A percentile compares a stretch with the other conserved stretches of the same genome.
Evolutionary conservation across 2,888 invertebrate genomes (phyloP).

Genomic region (Tiphia femorata): DNA sequence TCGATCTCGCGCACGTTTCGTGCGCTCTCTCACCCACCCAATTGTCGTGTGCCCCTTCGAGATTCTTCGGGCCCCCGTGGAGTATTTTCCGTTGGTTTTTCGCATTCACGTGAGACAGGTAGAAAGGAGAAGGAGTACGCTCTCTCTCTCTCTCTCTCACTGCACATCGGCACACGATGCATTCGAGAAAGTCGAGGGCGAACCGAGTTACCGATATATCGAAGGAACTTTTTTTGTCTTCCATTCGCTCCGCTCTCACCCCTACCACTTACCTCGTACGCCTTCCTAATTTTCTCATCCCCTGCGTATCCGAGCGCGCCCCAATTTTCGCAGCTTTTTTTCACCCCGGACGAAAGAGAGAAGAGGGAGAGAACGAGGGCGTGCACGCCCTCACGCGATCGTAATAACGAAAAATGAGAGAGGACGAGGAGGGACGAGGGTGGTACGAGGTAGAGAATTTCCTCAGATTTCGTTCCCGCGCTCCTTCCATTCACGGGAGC

Average conservation of each 20-base stretch:
- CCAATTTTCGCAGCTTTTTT: slow-evolving; percentile 44
- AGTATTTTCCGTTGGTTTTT: no score
- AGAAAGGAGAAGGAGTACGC: no score
- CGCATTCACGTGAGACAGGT: no score
- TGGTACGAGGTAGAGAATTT: not conserved
- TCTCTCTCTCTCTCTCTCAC: slow-evolving; percentile 26
- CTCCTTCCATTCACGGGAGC: not conserved
- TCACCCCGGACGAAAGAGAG: not conserved
- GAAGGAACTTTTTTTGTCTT: slow-evolving; percentile 30
- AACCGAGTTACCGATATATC: slow-evolving; percentile 33
- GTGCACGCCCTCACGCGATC: not conserved
- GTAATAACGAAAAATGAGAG: not conserved
- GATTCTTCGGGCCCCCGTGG: no score
- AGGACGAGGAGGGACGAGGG: not conserved
- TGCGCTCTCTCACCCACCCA: no score
- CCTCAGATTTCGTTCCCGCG: slow-evolving; percentile 11
- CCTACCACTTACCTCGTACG: not conserved
- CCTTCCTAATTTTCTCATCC: not conserved
- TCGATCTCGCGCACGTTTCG: no score
- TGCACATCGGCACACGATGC: not conserved
- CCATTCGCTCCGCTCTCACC: not conserved
- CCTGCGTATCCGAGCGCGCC: slow-evolving; percentile 31
- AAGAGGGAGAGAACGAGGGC: not conserved
- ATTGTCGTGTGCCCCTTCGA: no score
- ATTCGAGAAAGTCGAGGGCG: slow-evolving; percentile 36